A percentile compares a stretch with the other conserved stretches of the same genome.
Conservation (phyloP, 2,113 vertebrate species). For the Callipepla squamata region DNA sequence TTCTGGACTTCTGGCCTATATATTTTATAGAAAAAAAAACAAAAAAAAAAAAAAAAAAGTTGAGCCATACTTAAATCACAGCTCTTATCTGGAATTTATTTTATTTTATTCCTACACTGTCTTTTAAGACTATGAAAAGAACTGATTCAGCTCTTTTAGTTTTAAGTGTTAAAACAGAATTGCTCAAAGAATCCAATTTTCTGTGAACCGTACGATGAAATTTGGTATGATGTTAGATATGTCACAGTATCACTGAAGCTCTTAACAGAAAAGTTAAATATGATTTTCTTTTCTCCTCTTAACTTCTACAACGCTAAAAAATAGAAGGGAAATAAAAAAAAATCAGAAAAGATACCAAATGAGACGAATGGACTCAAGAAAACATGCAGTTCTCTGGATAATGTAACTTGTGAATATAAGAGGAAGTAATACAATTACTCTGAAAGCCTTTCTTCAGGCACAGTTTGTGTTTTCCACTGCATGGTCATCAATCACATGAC, state of each 20-base stretch:
- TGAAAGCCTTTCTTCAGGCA: slow-evolving; percentile 31
- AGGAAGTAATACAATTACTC: background rate
- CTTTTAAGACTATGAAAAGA: slow-evolving; percentile 7
- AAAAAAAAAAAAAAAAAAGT: background rate
- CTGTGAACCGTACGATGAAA: background rate
- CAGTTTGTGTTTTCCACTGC: background rate
- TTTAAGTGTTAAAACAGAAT: background rate
- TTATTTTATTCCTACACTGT: background rate
- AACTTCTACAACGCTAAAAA: background rate
- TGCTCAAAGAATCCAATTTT: slow-evolving; percentile 29
- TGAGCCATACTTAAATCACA: background rate
- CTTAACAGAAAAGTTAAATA: background rate
- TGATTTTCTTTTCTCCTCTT: background rate
- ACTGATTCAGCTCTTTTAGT: slow-evolving; percentile 8
- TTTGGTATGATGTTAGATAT: background rate
- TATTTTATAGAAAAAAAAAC: background rate
- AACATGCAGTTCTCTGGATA: background rate
- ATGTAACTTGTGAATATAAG: background rate
- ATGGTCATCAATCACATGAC: background rate
- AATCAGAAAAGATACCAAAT: background rate
- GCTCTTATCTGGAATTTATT: background rate
- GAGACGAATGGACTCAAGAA: background rate
- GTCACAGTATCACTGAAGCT: background rate
- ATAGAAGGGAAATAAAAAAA: background rate
- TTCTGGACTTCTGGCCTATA: background rate